Evolutionary conservation across 2,888 invertebrate genomes (phyloP).

Genomic region (Orchestes rusci): DNA sequence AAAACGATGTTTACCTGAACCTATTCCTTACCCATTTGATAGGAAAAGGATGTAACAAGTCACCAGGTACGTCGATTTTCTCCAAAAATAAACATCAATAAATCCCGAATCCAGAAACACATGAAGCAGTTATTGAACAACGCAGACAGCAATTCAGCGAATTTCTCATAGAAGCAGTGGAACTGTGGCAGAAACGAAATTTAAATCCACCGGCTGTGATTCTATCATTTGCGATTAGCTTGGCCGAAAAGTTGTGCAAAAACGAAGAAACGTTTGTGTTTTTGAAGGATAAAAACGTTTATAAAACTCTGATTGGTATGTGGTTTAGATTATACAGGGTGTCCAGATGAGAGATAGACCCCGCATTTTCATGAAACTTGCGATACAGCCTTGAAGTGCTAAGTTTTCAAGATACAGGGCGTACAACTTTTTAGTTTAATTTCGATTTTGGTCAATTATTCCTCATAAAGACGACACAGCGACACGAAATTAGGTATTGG

Average conservation of each 20-base stretch:
- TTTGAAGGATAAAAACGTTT: constrained; percentile 46
- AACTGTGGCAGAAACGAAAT: constrained; percentile 34
- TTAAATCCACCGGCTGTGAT: constrained; percentile 21
- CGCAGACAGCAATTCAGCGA: constrained; percentile 32
- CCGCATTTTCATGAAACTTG: not conserved
- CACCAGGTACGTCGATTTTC: too few species aligned
- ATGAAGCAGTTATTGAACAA: constrained; percentile 35
- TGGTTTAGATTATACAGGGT: too few species aligned
- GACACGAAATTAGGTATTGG: too few species aligned
- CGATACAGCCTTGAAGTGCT: too few species aligned
- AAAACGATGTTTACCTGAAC: constrained; percentile 59
- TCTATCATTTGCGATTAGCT: constrained; percentile 56
- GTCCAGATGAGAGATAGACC: too few species aligned
- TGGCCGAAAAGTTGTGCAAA: constrained; percentile 52
- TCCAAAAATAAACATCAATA: too few species aligned
- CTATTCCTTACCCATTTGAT: constrained; percentile 55
- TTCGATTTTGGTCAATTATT: too few species aligned
- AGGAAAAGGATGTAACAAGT: constrained; percentile 33
- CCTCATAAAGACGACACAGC: too few species aligned
- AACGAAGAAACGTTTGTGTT: constrained; percentile 56
- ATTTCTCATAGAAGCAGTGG: constrained; percentile 45
- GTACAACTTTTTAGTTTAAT: too few species aligned
- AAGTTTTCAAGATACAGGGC: too few species aligned
- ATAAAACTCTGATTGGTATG: constrained; percentile 36
- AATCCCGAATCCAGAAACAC: too few species aligned